A percentile compares a stretch with the other conserved stretches of the same genome.
Evolutionary conservation across 2,888 invertebrate species (phyloP).

Genomic region (Phanerotoma sp.): DNA sequence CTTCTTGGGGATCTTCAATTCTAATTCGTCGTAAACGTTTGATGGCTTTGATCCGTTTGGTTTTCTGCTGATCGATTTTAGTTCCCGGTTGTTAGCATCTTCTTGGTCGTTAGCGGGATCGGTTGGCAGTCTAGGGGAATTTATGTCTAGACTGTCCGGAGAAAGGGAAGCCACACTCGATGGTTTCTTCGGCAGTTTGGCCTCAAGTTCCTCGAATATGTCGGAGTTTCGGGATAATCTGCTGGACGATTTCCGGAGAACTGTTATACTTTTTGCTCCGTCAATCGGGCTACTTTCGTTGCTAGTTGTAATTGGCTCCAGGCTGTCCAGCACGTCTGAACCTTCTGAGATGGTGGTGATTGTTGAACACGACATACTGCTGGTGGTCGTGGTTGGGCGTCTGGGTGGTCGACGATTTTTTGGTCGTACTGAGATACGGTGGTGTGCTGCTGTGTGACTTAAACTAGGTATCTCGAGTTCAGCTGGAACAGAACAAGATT

Average conservation of each 20-base stretch:
- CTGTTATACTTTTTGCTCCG: conserved; percentile 29
- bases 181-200: conserved; percentile 39
- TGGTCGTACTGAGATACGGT: conserved; percentile 53
- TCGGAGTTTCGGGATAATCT: conserved; percentile 49
- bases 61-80: conserved; percentile 37
- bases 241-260: conserved; percentile 48
- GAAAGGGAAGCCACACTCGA: conserved; percentile 46
- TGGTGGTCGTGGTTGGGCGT: conserved; percentile 36
- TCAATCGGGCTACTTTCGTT: conserved; percentile 37
- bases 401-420: conserved; percentile 54
- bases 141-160: conserved; percentile 51
- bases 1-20: conserved; percentile 42
- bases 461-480: conserved; percentile 46
- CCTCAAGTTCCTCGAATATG: conserved; percentile 51
- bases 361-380: conserved; percentile 30
- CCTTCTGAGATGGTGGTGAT: conserved; percentile 43
- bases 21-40: conserved; percentile 46
- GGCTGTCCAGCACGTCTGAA: conserved; percentile 41
- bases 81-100: conserved; percentile 33
- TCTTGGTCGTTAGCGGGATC: conserved; percentile 21
- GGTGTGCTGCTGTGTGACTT: conserved; percentile 53
- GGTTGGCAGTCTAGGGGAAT: conserved; percentile 26
- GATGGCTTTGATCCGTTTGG: conserved; percentile 44
- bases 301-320: conserved; percentile 35
- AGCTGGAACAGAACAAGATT: conserved; percentile 37